phyloP scores from a whole-genome alignment of 2,113 vertebrate genomes.

The Pangasianodon gigas region DNA sequence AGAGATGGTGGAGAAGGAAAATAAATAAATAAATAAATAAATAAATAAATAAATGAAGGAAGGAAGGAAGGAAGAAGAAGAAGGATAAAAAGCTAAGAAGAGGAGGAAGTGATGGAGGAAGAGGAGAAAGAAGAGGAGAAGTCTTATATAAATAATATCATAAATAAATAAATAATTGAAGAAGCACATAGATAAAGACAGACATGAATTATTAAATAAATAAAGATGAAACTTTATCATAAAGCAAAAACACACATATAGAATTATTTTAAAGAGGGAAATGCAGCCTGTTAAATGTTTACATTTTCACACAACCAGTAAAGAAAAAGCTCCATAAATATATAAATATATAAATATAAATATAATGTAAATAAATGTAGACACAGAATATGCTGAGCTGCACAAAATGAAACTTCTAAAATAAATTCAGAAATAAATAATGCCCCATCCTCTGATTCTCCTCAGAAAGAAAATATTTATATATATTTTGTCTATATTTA shows the following conservation, averaged over 20 bases:
- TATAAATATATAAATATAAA: not conserved
- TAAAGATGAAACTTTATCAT: not conserved
- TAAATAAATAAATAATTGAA: no score
- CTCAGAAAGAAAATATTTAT: not conserved
- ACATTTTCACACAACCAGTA: not conserved
- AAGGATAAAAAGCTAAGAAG: no score
- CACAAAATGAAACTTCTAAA: not conserved
- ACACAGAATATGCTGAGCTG: no score
- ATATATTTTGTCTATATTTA: not conserved
- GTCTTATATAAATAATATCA: no score
- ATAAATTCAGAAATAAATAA: not conserved
- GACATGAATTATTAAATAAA: not conserved
- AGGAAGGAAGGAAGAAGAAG: no score
- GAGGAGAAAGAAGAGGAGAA: no score
- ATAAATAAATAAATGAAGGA: no score
- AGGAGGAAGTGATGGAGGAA: not conserved
- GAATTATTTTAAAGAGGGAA: no score
- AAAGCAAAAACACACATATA: no score
- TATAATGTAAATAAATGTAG: not conserved
- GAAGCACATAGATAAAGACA: not conserved
- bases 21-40: no score
- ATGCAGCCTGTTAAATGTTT: no score
- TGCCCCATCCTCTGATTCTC: not conserved
- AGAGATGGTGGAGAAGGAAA: not conserved
- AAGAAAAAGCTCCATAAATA: not conserved